Evolutionary conservation across 2,113 vertebrate genomes (phyloP), one percentile per base, ranked within the genome.

Genomic region (Miniopterus natalensis): DNA sequence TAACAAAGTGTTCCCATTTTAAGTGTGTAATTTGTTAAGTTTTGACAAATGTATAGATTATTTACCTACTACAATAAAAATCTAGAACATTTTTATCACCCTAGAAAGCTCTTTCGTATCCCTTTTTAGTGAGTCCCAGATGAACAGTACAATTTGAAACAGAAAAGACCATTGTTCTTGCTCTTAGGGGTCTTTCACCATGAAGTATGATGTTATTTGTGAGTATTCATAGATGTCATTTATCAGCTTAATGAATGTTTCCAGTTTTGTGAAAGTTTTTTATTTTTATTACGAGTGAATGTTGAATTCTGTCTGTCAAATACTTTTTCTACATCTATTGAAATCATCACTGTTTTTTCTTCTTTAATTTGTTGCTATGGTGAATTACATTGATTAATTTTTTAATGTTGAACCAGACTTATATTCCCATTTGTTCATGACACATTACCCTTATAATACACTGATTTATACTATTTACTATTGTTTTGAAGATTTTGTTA

Each of bases 371-470:
- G 21, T 49, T 84, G 63, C 27, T 90, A n/a, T 40, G 27, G 42
- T 70, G 14, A 93, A 66, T 93, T 86, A 42, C 40, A 66, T 11
- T 95, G 31, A 78, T 59, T 83, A 6, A 40, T 77, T 85, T 40
- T 47, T 36, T 13, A 74, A 65, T 65, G 29, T 89, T 95, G 36
- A 84, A 79, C 11, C 55, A 75, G 77, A 79, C 20, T 88, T 70
- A 71, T 3, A 36, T 77, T 47, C 21, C 61, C 29, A 63, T 2
- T 77, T 78, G 36, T 42, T 63, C 10, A 6, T 89, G 53, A 88
- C 8, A 70, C 45, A 78, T 78, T 89, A 11, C 29, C 23, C 13
- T 66, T 55, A 31, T 74, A 66, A 65, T 21, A 59, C 57, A 84
- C 31, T 75, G 17, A 9, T 70, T 70, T 84, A 79, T 79, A 65